Conservation (phyloP, 2,113 vertebrate species). For the Acrocephalus kingi region DNA sequence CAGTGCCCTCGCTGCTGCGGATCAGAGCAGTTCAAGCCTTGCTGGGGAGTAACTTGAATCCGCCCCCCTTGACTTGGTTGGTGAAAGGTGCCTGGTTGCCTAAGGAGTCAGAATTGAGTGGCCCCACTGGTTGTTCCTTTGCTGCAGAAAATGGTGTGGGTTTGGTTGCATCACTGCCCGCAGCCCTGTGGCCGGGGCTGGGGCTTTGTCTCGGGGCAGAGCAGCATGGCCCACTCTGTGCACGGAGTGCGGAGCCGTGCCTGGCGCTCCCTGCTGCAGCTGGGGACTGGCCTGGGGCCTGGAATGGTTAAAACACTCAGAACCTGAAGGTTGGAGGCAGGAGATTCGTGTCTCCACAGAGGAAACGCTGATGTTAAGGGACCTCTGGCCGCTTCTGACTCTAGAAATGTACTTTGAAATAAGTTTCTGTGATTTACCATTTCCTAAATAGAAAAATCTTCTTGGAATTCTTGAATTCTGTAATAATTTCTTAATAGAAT, state of each 20-base stretch:
- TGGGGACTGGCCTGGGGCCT: fast-evolving
- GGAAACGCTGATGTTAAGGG: background rate
- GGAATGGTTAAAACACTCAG: background rate
- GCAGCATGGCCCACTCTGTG: background rate
- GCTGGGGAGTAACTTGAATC: background rate
- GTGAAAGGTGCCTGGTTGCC: background rate
- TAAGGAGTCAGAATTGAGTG: background rate
- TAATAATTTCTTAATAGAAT: background rate
- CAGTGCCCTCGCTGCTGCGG: fast-evolving
- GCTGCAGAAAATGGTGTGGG: background rate
- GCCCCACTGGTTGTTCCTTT: background rate
- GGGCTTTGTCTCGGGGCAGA: background rate
- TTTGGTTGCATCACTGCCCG: background rate
- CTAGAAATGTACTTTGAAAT: background rate
- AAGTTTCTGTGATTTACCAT: background rate
- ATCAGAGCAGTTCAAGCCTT: background rate
- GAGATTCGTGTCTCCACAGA: background rate
- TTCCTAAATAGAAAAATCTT: background rate
- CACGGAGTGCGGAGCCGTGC: background rate
- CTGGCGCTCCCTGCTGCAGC: background rate
- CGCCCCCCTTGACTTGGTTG: fast-evolving
- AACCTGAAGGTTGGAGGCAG: background rate
- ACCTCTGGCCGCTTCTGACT: background rate
- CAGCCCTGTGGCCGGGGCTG: background rate
- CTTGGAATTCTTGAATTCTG: background rate